Conservation (phyloP, 2,797 vertebrate species). For the Brotula barbata region DNA sequence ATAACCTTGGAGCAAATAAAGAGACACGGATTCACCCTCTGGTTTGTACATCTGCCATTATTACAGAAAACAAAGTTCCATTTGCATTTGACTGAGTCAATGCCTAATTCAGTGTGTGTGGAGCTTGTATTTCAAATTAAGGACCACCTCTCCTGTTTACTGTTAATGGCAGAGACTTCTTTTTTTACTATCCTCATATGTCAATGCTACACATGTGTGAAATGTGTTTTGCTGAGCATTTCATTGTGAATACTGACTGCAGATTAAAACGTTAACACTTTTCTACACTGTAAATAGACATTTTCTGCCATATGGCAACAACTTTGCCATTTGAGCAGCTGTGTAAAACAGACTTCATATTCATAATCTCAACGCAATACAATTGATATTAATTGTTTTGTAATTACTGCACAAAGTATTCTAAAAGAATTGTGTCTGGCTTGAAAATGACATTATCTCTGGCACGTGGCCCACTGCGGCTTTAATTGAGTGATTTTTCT, state of each 20-base stretch:
- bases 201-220: no score
- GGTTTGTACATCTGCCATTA: conserved; percentile 12
- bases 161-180: not conserved
- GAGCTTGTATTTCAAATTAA: conserved; percentile 25
- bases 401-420: not conserved
- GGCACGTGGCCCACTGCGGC: conserved; percentile 19
- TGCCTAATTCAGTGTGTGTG: conserved; percentile 18
- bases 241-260: no score
- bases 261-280: not conserved
- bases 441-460: conserved; percentile 22
- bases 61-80: conserved; percentile 35
- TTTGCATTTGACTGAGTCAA: conserved; percentile 11
- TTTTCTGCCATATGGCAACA: not conserved
- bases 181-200: conserved; percentile 3
- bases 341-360: no score
- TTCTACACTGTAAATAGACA: not conserved
- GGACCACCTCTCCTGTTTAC: not conserved
- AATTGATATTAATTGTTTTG: no score
- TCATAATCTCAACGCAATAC: no score
- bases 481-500: conserved; percentile 17
- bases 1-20: conserved; percentile 23
- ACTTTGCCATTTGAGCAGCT: no score
- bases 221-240: no score
- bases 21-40: conserved; percentile 28
- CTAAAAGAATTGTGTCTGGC: not conserved